Percentiles rank a stretch among this genome's conserved stretches.
Conservation (phyloP, 2,888 invertebrate genomes). For the Nysson spinosus region DNA sequence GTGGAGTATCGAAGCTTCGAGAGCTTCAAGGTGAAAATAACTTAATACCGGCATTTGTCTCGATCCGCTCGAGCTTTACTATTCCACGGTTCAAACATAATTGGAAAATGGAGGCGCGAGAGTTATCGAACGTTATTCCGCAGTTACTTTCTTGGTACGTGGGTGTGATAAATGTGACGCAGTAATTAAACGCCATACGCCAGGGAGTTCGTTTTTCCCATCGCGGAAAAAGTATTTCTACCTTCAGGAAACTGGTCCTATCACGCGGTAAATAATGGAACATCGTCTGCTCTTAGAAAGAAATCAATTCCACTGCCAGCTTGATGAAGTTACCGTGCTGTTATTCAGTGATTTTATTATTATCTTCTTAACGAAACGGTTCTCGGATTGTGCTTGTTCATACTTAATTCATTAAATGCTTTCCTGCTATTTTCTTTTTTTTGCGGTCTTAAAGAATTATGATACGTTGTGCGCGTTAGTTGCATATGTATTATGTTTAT, state of each 20-base stretch:
- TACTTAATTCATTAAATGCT: too few relatives aligned
- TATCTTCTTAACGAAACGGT: too few relatives aligned
- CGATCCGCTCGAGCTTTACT: constrained; percentile 37
- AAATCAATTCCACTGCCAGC: too few relatives aligned
- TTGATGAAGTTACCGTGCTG: too few relatives aligned
- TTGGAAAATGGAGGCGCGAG: constrained; percentile 34
- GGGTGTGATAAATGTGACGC: constrained; percentile 38
- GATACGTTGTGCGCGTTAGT: too few relatives aligned
- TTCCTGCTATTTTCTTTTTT: too few relatives aligned
- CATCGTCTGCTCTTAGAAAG: background rate
- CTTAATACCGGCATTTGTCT: constrained; percentile 43
- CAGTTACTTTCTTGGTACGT: constrained; percentile 17
- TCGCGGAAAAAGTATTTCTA: constrained; percentile 2
- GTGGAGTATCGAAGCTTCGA: constrained; percentile 58
- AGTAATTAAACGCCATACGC: constrained; percentile 37
- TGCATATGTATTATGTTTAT: too few relatives aligned
- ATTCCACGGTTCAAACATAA: constrained; percentile 19
- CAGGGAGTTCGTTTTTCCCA: constrained; percentile 6
- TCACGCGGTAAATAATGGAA: background rate
- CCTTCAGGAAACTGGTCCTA: background rate
- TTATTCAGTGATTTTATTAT: too few relatives aligned
- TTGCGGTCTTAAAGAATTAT: too few relatives aligned
- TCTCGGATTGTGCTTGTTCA: too few relatives aligned
- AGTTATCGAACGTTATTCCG: constrained; percentile 15
- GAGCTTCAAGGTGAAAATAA: constrained; percentile 49